These are phyloP conservation scores for Microplitis manilae DNA, from an alignment of 2,888 invertebrate species.

Conservation along the genomic window DNA sequence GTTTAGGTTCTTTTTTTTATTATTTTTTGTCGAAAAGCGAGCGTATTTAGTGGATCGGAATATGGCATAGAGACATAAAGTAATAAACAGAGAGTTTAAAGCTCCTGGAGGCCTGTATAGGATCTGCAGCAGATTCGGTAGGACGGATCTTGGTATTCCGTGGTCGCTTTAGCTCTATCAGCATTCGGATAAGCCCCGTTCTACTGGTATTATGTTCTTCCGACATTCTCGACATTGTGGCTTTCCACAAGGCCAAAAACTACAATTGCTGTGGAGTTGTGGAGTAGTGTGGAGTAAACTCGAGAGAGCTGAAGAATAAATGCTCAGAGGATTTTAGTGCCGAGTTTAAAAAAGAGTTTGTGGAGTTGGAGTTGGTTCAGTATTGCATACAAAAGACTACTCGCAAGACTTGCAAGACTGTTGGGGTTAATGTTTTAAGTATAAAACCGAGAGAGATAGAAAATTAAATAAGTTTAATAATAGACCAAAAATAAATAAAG, in stretches of 20 bases:
- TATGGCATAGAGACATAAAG: not conserved
- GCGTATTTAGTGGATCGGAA: not conserved
- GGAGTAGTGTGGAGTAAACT: conserved; percentile 19
- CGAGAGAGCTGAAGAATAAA: conserved; percentile 3
- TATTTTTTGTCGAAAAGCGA: not conserved
- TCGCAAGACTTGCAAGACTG: not conserved
- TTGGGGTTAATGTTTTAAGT: not conserved
- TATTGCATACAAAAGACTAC: not conserved
- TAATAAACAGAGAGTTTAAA: not conserved
- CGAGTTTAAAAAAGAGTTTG: not conserved
- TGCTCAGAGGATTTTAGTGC: conserved; percentile 10
- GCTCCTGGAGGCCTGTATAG: conserved; percentile 44
- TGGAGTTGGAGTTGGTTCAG: not conserved
- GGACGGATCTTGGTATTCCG: conserved; percentile 49
- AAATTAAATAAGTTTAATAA: not conserved
- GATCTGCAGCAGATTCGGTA: too few species aligned
- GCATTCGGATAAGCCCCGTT: conserved; percentile 63
- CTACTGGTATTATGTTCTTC: conserved; percentile 60
- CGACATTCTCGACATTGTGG: conserved; percentile 60
- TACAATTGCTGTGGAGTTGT: conserved; percentile 38
- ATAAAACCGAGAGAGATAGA: not conserved
- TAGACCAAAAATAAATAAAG: too few species aligned
- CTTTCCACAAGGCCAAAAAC: conserved; percentile 47
- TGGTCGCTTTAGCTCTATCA: conserved; percentile 57
- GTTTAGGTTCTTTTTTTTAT: too few species aligned